Conservation (phyloP, 1,140 invertebrate genomes). For the Drosophila lini region DNA sequence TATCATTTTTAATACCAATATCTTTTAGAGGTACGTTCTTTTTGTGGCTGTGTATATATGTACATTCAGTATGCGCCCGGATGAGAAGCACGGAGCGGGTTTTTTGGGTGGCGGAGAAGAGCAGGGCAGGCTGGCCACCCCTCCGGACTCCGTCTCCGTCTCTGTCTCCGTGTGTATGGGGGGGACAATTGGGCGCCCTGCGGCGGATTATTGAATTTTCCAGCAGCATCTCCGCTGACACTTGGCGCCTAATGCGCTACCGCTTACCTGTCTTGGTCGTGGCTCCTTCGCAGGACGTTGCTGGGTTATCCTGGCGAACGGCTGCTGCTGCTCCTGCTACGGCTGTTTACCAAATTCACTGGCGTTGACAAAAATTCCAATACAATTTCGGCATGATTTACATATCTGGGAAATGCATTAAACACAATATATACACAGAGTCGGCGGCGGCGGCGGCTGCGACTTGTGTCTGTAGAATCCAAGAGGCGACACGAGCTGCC, state of each 20-base stretch:
- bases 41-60: constrained; percentile 38
- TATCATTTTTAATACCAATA: background rate
- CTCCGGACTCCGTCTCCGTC: constrained; percentile 9
- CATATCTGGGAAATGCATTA: constrained; percentile 65
- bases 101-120: constrained; percentile 15
- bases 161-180: constrained; percentile 14
- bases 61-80: constrained; percentile 59
- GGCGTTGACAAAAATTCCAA: constrained; percentile 64
- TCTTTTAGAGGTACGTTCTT: background rate
- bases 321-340: background rate
- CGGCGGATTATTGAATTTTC: constrained; percentile 82
- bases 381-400: constrained; percentile 71
- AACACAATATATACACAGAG: constrained; percentile 19
- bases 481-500: background rate
- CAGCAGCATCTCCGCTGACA: constrained; percentile 76
- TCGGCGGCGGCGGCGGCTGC: background rate
- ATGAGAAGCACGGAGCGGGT: constrained; percentile 22
- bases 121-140: background rate
- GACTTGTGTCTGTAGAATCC: constrained; percentile 15
- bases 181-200: constrained; percentile 56
- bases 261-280: constrained; percentile 43
- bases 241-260: constrained; percentile 70
- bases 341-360: constrained; percentile 52
- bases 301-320: constrained; percentile 3
- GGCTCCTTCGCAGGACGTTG: constrained; percentile 5